Conservation (phyloP, 2,113 vertebrate species). For the Vireo altiloquus region DNA sequence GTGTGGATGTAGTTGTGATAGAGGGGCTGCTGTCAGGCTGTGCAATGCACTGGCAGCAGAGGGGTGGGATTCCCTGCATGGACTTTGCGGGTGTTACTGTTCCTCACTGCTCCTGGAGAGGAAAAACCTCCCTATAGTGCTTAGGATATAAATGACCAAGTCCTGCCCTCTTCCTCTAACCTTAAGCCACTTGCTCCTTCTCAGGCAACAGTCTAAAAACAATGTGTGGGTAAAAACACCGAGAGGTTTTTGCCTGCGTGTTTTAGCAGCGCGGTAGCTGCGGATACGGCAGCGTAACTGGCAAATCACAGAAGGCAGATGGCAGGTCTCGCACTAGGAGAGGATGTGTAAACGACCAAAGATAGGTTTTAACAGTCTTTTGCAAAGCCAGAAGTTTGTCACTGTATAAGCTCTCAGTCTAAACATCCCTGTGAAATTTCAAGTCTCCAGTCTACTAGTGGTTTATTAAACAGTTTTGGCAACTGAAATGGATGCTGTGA, state of each 20-base stretch:
- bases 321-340: slow-evolving; percentile 34
- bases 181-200: not conserved
- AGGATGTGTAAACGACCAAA: slow-evolving; percentile 35
- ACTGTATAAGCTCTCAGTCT: slow-evolving; percentile 3
- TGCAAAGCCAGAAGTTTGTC: slow-evolving; percentile 44
- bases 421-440: slow-evolving; percentile 22
- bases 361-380: slow-evolving; percentile 35
- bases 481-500: not conserved
- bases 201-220: not conserved
- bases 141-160: not conserved
- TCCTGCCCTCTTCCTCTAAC: not conserved
- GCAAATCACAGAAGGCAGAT: slow-evolving; percentile 13
- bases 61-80: not conserved
- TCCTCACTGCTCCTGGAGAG: rapidly evolving
- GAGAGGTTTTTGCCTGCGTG: not conserved
- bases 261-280: not conserved
- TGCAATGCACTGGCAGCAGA: not conserved
- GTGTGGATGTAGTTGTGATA: not conserved
- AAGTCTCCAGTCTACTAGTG: not conserved
- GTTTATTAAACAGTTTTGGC: slow-evolving; percentile 32
- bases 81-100: not conserved
- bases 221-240: rapidly evolving
- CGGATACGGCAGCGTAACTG: not conserved
- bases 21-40: not conserved
- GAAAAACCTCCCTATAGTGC: not conserved